These are phyloP conservation scores for Ptychobarbus kaznakovi DNA, from an alignment of 2,797 vertebrate species.

Conservation along the genomic window DNA sequence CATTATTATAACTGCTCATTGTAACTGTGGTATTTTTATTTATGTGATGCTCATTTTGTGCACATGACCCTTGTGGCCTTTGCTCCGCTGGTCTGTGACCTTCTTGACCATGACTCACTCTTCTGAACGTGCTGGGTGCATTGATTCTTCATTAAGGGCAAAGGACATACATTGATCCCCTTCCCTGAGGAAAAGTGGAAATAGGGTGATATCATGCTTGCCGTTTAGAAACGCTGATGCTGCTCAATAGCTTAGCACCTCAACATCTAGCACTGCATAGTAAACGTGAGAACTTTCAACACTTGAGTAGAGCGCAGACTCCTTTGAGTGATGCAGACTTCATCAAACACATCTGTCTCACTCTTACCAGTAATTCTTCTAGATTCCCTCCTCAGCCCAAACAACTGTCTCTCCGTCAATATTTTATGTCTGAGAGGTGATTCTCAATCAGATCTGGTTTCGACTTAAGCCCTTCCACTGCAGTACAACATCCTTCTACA, in stretches of 20 bases:
- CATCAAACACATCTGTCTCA: slow-evolving; percentile 3
- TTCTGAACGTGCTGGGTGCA: slow-evolving; percentile 64
- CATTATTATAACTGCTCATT: not conserved
- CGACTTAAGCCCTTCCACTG: not conserved
- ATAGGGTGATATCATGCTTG: slow-evolving; percentile 64
- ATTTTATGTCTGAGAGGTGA: slow-evolving; percentile 12
- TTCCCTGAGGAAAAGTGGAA: slow-evolving; percentile 52
- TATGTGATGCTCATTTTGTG: slow-evolving; percentile 15
- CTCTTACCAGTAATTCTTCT: slow-evolving; percentile 18
- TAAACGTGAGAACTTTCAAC: slow-evolving; percentile 34
- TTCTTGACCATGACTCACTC: slow-evolving; percentile 58
- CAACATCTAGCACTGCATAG: slow-evolving; percentile 31
- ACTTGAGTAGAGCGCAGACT: slow-evolving; percentile 16
- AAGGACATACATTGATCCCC: slow-evolving; percentile 73
- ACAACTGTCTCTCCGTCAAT: slow-evolving; percentile 8
- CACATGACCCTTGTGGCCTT: slow-evolving; percentile 33
- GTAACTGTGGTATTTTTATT: slow-evolving; percentile 26
- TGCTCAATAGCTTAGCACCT: slow-evolving; percentile 47
- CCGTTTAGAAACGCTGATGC: slow-evolving; percentile 40
- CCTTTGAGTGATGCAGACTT: slow-evolving; percentile 24
- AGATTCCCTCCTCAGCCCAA: slow-evolving; percentile 8
- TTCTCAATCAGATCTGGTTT: slow-evolving; percentile 33
- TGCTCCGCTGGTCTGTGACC: slow-evolving; percentile 19
- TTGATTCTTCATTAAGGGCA: slow-evolving; percentile 75
- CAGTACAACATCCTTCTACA: not conserved